Percentiles rank a stretch among this genome's conserved stretches.
Evolutionary conservation across 2,888 invertebrate genomes (phyloP).

Genomic region (Macrophya alboannulata): DNA sequence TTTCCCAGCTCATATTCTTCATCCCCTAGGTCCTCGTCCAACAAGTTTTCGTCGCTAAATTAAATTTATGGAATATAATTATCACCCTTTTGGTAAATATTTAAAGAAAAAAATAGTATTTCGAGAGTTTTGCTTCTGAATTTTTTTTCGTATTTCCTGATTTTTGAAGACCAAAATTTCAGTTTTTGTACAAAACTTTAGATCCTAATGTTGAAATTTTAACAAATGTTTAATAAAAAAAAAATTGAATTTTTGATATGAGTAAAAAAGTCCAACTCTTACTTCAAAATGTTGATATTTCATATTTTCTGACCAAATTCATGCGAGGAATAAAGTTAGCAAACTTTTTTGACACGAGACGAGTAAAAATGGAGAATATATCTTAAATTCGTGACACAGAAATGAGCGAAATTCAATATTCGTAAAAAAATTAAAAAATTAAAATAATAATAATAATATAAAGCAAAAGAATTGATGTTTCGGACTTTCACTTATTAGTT

Average conservation of each 20-base stretch:
- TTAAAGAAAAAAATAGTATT: neutral
- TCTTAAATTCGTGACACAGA: constrained; percentile 38
- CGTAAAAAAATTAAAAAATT: neutral
- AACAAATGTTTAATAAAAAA: neutral
- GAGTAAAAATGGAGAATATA: constrained; percentile 55
- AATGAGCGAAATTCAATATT: neutral
- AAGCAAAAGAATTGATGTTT: neutral
- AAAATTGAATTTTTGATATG: neutral
- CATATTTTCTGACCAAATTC: constrained; percentile 19
- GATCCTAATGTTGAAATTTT: no score
- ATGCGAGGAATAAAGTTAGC: constrained; percentile 21
- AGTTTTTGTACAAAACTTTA: neutral
- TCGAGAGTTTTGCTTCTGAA: neutral
- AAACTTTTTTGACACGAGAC: constrained; percentile 31
- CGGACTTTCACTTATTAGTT: neutral
- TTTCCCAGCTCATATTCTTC: constrained; percentile 80
- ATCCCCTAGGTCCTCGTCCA: constrained; percentile 79
- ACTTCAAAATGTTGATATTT: no score
- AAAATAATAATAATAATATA: neutral
- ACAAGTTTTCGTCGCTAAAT: constrained; percentile 77
- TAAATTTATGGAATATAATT: constrained; percentile 43
- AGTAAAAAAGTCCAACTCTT: no score
- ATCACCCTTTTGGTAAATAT: neutral
- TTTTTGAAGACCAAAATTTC: neutral
- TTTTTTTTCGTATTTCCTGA: neutral